Evolutionary conservation across 2,888 invertebrate species (phyloP), one percentile per base, ranked within the genome.

Genomic region (Lottia scabra): DNA sequence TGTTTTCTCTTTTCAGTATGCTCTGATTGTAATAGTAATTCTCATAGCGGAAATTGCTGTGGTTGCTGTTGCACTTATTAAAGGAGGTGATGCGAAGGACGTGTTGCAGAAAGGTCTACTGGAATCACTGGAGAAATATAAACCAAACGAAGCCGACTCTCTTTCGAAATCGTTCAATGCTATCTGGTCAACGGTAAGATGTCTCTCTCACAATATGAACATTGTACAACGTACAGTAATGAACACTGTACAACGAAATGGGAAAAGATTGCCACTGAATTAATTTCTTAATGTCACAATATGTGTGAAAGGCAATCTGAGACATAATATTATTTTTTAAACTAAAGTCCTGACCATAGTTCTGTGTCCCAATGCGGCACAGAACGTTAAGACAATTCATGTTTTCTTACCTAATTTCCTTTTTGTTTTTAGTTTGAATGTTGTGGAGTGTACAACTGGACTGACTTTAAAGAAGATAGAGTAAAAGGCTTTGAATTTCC

Each of bases 171-270:
- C 68, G 16, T 68, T 68, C 23, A 62, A 68, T 56, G 68, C 68
- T 27, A 56, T 68, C 8, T 68, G 48, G 30, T 68, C 68, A 1
- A 68, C 68, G 30, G 68, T 68, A 38, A 68, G 43, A 38, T 10
- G 8, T 8, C 1, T 38, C 5, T 38, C 10, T 6, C 38, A 38
- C 38, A 38, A 30, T 30, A 30, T 30, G 30, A 8, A 38, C 38
- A 6, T 10, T 8, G 38, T 10, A 30, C 30, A n/a, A n/a, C n/a
- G n/a, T n/a, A n/a, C n/a, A n/a, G n/a, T n/a, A n/a, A n/a, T n/a
- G n/a, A n/a, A n/a, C n/a, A n/a, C n/a, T n/a, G n/a, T n/a, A n/a
- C n/a, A n/a, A n/a, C n/a, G n/a, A n/a, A n/a, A n/a, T n/a, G n/a
- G n/a, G n/a, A n/a, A n/a, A n/a, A n/a, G n/a, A n/a, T n/a, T n/a